A percentile compares a stretch with the other conserved stretches of the same genome.
phyloP scores from a whole-genome alignment of 2,888 invertebrate genomes.

The Machimus rusticus region DNA sequence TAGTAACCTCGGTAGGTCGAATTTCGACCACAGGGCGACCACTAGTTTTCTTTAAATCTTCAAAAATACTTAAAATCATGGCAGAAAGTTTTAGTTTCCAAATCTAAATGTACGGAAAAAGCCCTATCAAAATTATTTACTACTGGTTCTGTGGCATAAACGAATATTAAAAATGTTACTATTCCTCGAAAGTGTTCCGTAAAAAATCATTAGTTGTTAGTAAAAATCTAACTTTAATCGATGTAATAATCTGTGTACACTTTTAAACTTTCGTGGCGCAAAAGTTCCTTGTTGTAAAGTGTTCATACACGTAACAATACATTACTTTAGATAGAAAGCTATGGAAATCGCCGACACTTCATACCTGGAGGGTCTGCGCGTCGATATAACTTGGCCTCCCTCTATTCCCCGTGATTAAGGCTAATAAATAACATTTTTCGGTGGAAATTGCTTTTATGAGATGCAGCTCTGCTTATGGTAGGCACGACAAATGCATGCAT shows the following conservation, averaged over 20 bases:
- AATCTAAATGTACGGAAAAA: too few species aligned
- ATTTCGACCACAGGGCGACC: too few species aligned
- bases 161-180: too few species aligned
- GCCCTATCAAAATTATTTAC: too few species aligned
- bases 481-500: neutral
- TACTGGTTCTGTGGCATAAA: too few species aligned
- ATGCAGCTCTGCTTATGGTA: neutral
- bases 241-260: neutral
- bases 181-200: too few species aligned
- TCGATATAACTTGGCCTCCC: neutral
- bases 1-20: too few species aligned
- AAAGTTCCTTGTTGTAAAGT: neutral
- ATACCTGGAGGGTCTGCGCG: constrained; percentile 20
- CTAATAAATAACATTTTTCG: constrained; percentile 45
- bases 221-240: neutral
- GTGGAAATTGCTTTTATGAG: constrained; percentile 45
- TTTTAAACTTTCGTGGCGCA: neutral
- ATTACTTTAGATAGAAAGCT: neutral
- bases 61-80: too few species aligned
- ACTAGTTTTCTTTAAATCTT: too few species aligned
- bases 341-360: neutral
- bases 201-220: too few species aligned
- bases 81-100: too few species aligned
- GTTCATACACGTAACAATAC: neutral
- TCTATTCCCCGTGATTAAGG: constrained; percentile 35